Evolutionary conservation across 2,797 vertebrate genomes (phyloP).

Genomic region (Anguilla marmorata): DNA sequence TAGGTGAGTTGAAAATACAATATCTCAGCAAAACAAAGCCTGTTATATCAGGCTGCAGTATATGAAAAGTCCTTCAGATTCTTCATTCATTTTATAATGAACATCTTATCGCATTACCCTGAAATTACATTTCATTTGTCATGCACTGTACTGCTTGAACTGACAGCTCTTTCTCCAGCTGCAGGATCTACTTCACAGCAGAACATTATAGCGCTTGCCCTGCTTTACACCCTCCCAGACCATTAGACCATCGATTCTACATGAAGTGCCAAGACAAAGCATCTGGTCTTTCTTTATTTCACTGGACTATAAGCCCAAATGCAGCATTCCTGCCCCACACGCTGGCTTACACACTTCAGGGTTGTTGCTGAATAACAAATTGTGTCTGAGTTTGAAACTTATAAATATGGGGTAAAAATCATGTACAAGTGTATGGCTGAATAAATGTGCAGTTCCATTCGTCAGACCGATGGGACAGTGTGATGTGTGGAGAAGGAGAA

Average conservation of each 20-base stretch:
- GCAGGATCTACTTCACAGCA: constrained; percentile 2
- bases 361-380: not conserved
- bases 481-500: not conserved
- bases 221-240: constrained; percentile 20
- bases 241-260: constrained; percentile 14
- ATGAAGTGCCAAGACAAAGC: not conserved
- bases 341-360: not conserved
- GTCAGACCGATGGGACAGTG: not conserved
- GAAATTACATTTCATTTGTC: not conserved
- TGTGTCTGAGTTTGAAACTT: constrained; percentile 3
- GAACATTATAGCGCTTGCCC: not conserved
- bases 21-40: not conserved
- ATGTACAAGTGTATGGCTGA: constrained; percentile 19
- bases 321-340: not conserved
- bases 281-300: not conserved
- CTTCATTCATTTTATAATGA: not conserved
- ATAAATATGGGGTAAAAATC: constrained; percentile 1
- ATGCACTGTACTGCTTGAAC: not conserved
- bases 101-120: not conserved
- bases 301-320: not conserved
- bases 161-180: constrained; percentile 1
- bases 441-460: constrained; percentile 29
- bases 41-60: not conserved
- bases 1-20: constrained; percentile 45
- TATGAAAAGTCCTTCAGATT: not conserved